Percentiles rank a stretch among this genome's conserved stretches.
phyloP scores from a whole-genome alignment of 1,140 invertebrate genomes.

The Drosophila pectinifera region DNA sequence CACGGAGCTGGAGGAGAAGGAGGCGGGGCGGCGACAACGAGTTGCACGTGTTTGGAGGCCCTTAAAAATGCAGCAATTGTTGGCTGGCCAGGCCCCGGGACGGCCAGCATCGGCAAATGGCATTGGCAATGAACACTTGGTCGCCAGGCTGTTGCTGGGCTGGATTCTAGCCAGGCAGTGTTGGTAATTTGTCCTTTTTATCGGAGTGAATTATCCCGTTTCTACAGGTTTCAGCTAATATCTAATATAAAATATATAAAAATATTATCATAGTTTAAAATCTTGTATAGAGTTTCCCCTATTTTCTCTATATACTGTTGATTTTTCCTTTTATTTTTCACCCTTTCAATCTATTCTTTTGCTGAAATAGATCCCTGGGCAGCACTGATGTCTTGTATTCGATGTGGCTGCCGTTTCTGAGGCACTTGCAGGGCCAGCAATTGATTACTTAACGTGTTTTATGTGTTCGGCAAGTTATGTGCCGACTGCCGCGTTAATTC shows the following conservation, averaged over 20 bases:
- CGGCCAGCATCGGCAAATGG: constrained; percentile 23
- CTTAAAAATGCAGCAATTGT: constrained; percentile 57
- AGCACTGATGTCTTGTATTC: constrained; percentile 1
- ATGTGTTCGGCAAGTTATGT: constrained; percentile 80
- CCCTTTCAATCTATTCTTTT: no score
- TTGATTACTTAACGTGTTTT: constrained; percentile 85
- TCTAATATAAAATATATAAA: no score
- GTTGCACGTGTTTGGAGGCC: constrained; percentile 55
- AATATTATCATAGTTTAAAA: no score
- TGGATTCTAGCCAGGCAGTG: constrained; percentile 9
- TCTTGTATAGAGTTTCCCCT: no score
- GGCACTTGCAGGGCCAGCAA: constrained; percentile 55
- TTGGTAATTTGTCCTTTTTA: constrained; percentile 13
- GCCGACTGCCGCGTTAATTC: constrained; percentile 79
- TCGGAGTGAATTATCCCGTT: no score
- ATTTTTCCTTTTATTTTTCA: not conserved
- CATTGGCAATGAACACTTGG: constrained; percentile 73
- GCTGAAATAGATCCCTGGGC: not conserved
- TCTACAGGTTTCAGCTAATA: no score
- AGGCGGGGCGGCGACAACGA: constrained; percentile 16
- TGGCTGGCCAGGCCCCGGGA: constrained; percentile 10
- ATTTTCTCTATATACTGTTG: no score
- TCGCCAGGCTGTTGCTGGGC: not conserved
- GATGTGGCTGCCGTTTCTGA: constrained; percentile 13
- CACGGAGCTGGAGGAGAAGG: constrained; percentile 3